Evolutionary conservation across 2,888 invertebrate genomes (phyloP).

Genomic region (Eristalis intricaria): DNA sequence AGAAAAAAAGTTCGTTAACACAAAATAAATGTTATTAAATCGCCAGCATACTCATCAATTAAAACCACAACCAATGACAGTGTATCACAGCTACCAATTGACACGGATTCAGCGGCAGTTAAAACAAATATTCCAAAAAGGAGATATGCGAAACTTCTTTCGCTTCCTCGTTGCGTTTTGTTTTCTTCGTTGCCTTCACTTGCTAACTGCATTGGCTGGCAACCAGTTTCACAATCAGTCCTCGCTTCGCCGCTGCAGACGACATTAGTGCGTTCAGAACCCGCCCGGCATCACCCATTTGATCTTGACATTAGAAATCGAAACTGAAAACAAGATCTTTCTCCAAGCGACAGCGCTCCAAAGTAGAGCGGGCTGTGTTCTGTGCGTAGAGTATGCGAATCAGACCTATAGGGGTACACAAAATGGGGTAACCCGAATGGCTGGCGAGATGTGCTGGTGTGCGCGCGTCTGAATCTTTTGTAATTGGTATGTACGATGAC

Average conservation of each 20-base stretch:
- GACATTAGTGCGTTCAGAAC: conserved; percentile 43
- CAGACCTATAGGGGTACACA: conserved; percentile 53
- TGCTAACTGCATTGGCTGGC: conserved; percentile 14
- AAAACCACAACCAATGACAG: conserved; percentile 29
- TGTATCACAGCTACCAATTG: conserved; percentile 37
- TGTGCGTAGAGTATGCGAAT: conserved; percentile 42
- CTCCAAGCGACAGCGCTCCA: conserved; percentile 8
- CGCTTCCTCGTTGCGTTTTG: conserved; percentile 41
- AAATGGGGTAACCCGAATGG: conserved; percentile 53
- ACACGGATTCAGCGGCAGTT: conserved; percentile 44
- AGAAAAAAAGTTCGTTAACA: not conserved
- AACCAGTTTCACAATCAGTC: conserved; percentile 28
- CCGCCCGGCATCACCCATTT: conserved; percentile 58
- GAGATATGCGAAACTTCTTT: conserved; percentile 7
- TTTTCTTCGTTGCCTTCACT: conserved; percentile 16
- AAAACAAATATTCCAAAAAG: conserved; percentile 43
- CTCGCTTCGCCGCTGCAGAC: conserved; percentile 31
- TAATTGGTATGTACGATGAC: conserved; percentile 15
- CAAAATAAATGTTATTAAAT: not conserved
- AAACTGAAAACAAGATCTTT: conserved; percentile 67
- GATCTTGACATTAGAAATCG: conserved; percentile 65
- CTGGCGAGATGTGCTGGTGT: not conserved
- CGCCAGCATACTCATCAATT: conserved; percentile 8
- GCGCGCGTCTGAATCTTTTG: not conserved
- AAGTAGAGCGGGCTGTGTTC: conserved; percentile 39